A percentile compares a stretch with the other conserved stretches of the same genome.
phyloP scores from a whole-genome alignment of 1,140 invertebrate species.

The Archegozetes longisetosus region DNA sequence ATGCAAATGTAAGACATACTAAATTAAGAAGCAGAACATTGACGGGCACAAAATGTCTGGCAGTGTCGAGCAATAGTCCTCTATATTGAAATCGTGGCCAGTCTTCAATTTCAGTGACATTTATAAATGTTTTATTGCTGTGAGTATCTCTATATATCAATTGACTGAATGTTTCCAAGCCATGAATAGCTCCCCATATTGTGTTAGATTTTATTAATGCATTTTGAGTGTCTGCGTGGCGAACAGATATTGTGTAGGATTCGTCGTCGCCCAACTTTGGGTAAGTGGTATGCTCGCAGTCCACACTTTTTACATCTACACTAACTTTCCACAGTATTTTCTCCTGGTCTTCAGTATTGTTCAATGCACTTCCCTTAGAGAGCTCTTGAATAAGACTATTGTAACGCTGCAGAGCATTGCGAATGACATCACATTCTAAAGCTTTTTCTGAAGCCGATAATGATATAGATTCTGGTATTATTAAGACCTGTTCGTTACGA shows the following conservation, averaged over 20 bases:
- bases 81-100: slow-evolving; percentile 53
- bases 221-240: background rate
- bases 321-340: no score
- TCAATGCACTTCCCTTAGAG: no score
- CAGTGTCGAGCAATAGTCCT: slow-evolving; percentile 65
- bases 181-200: slow-evolving; percentile 14
- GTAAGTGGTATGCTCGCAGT: background rate
- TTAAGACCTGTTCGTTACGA: no score
- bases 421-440: no score
- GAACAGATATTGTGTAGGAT: slow-evolving; percentile 7
- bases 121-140: slow-evolving; percentile 23
- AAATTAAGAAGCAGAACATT: slow-evolving; percentile 44
- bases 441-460: no score
- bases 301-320: no score
- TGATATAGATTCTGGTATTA: no score
- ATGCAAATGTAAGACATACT: slow-evolving; percentile 24
- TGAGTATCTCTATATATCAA: slow-evolving; percentile 25
- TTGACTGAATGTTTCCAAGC: slow-evolving; percentile 32
- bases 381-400: no score
- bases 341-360: no score
- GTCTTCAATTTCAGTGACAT: slow-evolving; percentile 43
- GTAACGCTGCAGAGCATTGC: no score
- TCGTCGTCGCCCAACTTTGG: slow-evolving; percentile 15
- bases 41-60: slow-evolving; percentile 57
- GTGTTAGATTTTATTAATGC: background rate